Evolutionary conservation across 2,797 vertebrate species (phyloP).

Genomic region (Sebastes paucispinis): DNA sequence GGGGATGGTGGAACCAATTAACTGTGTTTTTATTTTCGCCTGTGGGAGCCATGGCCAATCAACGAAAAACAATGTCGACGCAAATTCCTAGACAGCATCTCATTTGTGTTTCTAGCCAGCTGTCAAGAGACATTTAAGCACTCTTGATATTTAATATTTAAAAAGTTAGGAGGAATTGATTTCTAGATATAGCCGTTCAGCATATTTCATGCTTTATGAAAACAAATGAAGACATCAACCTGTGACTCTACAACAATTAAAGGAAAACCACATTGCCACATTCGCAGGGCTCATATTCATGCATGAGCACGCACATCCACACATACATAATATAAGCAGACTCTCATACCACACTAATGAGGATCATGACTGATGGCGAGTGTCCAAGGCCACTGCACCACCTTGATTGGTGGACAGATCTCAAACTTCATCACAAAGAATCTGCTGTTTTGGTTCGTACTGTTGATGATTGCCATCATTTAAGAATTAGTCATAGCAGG

Average conservation of each 20-base stretch:
- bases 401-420: conserved; percentile 11
- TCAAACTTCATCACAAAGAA: not conserved
- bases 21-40: not conserved
- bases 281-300: not conserved
- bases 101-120: not conserved
- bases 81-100: not conserved
- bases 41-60: not conserved
- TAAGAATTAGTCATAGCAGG: conserved; percentile 27
- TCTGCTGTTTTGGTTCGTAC: conserved; percentile 1
- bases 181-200: not conserved
- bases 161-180: not conserved
- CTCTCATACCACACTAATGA: not conserved
- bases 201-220: not conserved
- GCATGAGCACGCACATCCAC: not conserved
- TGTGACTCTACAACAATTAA: not conserved
- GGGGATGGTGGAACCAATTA: conserved; percentile 17
- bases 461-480: conserved; percentile 3
- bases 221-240: too few species aligned
- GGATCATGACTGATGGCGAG: conserved; percentile 13
- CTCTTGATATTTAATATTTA: not conserved
- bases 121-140: not conserved
- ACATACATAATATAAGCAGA: not conserved
- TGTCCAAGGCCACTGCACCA: conserved; percentile 14
- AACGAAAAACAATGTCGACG: conserved; percentile 5
- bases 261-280: not conserved